Evolutionary conservation across 2,888 invertebrate genomes (phyloP).

Genomic region (Caenorhabditis plicata): DNA sequence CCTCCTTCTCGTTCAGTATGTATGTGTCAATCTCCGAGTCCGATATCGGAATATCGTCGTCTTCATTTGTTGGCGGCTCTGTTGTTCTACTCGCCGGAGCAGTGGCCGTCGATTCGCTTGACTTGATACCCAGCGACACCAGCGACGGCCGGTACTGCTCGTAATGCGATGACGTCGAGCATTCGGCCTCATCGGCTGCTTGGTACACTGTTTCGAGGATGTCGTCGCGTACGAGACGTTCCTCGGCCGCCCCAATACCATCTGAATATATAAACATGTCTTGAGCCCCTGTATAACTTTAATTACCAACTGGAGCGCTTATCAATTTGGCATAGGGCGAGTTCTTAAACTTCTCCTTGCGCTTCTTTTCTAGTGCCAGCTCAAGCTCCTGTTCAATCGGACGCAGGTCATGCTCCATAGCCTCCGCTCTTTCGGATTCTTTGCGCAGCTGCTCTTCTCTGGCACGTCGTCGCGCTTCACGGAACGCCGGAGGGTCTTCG

Average conservation of each 20-base stretch:
- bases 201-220: constrained; percentile 20
- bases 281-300: not conserved
- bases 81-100: not conserved
- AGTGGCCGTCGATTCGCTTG: constrained; percentile 2
- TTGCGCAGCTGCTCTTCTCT: constrained; percentile 47
- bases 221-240: constrained; percentile 22
- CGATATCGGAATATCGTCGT: constrained; percentile 74
- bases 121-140: constrained; percentile 51
- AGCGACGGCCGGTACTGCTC: constrained; percentile 51
- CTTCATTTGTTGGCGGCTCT: constrained; percentile 23
- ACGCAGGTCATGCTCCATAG: constrained; percentile 32
- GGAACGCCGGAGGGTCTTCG: constrained; percentile 63
- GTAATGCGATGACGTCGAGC: constrained; percentile 5
- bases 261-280: constrained; percentile 2
- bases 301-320: constrained; percentile 28
- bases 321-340: constrained; percentile 52
- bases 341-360: constrained; percentile 51
- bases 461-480: constrained; percentile 50
- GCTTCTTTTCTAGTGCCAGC: constrained; percentile 54
- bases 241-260: constrained; percentile 18
- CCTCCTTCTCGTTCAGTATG: constrained; percentile 71
- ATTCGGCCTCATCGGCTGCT: constrained; percentile 13
- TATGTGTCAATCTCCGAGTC: constrained; percentile 82
- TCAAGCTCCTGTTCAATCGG: constrained; percentile 56
- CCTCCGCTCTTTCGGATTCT: constrained; percentile 48